Evolutionary conservation across 2,113 vertebrate species (phyloP), one percentile per base, ranked within the genome.

Genomic region (Rostratula benghalensis): DNA sequence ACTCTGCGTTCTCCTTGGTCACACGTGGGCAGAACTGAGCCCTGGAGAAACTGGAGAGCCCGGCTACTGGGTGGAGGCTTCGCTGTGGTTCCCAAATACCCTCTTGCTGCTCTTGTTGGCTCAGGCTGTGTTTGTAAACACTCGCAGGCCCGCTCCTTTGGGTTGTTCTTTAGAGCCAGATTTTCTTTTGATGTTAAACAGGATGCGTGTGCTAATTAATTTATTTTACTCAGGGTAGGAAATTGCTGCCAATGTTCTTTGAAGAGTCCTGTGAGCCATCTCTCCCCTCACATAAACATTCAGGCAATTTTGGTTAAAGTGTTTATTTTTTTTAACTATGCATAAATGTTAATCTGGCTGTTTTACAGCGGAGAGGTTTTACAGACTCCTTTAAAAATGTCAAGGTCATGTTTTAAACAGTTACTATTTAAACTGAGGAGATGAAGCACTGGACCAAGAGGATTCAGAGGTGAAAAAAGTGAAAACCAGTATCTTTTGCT

Each of bases 121-220:
- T 91, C n/a, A n/a, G 68, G 68, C 64, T 94, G 30, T 91, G 74
- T 95, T 93, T 96, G 84, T 93, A 97, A 97, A 97, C 82, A 93
- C 61, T 85, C 64, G 67, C 37, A 74, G 79, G 78, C 51, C 54
- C 50, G 73, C 59, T 94, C 65, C 64, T 85, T 95, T 79, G 53
- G 75, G 91, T 87, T 95, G 90, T 78, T 91, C 79, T 77, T 87
- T 64, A 84, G 82, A 97, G 87, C 83, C 81, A 91, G 89, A 74
- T 95, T 92, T 91, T 91, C 93, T 82, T 97, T 95, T 96, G 84
- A 97, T 92, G 90, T 95, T 78, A 77, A 96, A 91, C 93, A 96
- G 95, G 95, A 96, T 96, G 82, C 90, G 54, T 94, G 74, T 90
- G 87, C 76, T 92, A 94, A 97, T 95, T 96, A 81, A 97, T 96